Base-by-base conservation (phyloP, 2,888 invertebrate species). In the Amphipyra tragopoginis region DNA sequence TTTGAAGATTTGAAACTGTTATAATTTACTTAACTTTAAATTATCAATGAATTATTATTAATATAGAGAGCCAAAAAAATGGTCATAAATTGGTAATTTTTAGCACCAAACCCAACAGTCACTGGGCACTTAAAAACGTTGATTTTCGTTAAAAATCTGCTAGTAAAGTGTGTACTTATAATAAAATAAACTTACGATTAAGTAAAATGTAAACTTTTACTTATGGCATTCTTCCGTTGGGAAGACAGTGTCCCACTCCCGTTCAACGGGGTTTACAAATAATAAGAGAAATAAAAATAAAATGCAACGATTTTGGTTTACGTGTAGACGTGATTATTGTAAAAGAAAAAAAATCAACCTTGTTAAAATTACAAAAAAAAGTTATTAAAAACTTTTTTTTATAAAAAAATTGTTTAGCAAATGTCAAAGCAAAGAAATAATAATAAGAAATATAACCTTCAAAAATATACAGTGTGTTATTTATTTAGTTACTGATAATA, bases 161-260 rank as follows among this genome's bases (percentile, higher is more conserved):
- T 65, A 56, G 38, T 60, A 45, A 69, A 61, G 75, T 71, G 78
- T 77, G 75, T 72, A 75, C 77, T 70, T 78, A 75, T 59, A 64
- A 63, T 64, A 69, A 72, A 65, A 67, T 61, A 71, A 70, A 70
- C 72, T 77, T 71, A 77, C 42, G 59, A 63, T 59, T 71, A 69
- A 74, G 71, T 75, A 77, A 78, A 75, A 78, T 66, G 61, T 70
- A 75, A 78, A 65, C 59, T 66, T 70, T 71, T 72, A 72, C 63
- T 72, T 72, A 81, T 75, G 78, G 81, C 81, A 75, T 76, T 72
- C 62, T 60, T 72, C 68, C 71, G 57, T 63, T 72, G 79, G 80
- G 79, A 81, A 79, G 76, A 79, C 81, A 80, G 80, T 70, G 67
- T 81, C 85, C 83, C 86, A 81, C 77, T 77, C 83, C 86, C 81